Evolutionary conservation across 2,888 invertebrate genomes (phyloP), one percentile per base, ranked within the genome.

Genomic region (Eupelmus urozonus): DNA sequence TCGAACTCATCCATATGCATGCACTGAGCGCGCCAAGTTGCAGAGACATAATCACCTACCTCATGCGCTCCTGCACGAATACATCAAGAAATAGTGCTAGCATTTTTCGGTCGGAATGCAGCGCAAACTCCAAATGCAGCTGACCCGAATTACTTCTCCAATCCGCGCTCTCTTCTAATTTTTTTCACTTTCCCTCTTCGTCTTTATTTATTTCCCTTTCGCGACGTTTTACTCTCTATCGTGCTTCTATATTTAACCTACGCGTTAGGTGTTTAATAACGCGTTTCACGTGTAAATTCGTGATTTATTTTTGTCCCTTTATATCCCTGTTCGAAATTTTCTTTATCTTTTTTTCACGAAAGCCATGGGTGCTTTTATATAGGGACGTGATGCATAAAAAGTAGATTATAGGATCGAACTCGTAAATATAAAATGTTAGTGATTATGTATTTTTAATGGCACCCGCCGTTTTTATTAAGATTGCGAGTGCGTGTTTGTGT

Each of bases 61-160:
- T 45, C 45, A 16, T 45, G 9, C 9, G 45, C 34, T 34, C 34
- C 9, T 34, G 5, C 34, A 34, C 45, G 45, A 45, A 16, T 13
- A 2, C 16, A 45, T 45, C 45, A 45, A 45, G 16, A 16, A 45
- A 45, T 2, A 45, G 45, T 45, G 2, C 13, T 45, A 9, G 13
- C 2, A 45, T 45, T 45, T 45, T 16, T 45, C 45, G 13, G 45
- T 16, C 2, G 16, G 16, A 16, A 45, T 13, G 13, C 13, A 45
- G 9, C 4, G 45, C 45, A 16, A 11, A 53, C 3, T 53, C 42
- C 55, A 2, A 40, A 69, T 42, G 42, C 42, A 69, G 18, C 55
- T 73, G 72, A 73, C 63, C 72, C 40, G 63, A 73, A 73, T 73
- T 63, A 55, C 55, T 25, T 23, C 60, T 3, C 65, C 53, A 49